Evolutionary conservation across 2,888 invertebrate genomes (phyloP).

Genomic region (Apotomis capreana): DNA sequence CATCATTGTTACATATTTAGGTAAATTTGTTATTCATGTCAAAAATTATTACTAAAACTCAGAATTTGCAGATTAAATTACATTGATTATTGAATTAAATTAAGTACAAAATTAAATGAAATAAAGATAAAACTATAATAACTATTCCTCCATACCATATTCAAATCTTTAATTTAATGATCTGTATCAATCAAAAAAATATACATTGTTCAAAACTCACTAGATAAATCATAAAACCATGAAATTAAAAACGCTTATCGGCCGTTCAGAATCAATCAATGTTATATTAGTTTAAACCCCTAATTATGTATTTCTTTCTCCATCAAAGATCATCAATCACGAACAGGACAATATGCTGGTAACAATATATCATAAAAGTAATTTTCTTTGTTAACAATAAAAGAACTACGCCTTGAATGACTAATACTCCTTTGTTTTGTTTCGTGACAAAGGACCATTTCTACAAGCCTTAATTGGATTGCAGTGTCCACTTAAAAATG

Average conservation of each 20-base stretch:
- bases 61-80: too few species aligned
- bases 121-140: too few species aligned
- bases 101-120: too few species aligned
- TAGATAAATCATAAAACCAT: constrained; percentile 16
- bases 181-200: constrained; percentile 6
- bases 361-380: constrained; percentile 41
- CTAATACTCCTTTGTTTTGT: constrained; percentile 55
- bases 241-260: background rate
- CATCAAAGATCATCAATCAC: constrained; percentile 30
- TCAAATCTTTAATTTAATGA: background rate
- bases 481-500: constrained; percentile 49
- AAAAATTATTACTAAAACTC: too few species aligned
- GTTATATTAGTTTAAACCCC: constrained; percentile 16
- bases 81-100: too few species aligned
- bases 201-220: background rate
- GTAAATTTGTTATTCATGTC: too few species aligned
- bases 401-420: constrained; percentile 50
- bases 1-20: too few species aligned
- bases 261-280: constrained; percentile 20
- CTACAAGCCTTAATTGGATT: constrained; percentile 64
- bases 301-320: constrained; percentile 31
- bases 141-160: too few species aligned
- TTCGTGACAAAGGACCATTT: constrained; percentile 58
- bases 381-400: constrained; percentile 45
- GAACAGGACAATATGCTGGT: constrained; percentile 23